These are phyloP conservation scores for Anableps anableps DNA, from an alignment of 2,797 vertebrate genomes.

Conservation along the genomic window DNA sequence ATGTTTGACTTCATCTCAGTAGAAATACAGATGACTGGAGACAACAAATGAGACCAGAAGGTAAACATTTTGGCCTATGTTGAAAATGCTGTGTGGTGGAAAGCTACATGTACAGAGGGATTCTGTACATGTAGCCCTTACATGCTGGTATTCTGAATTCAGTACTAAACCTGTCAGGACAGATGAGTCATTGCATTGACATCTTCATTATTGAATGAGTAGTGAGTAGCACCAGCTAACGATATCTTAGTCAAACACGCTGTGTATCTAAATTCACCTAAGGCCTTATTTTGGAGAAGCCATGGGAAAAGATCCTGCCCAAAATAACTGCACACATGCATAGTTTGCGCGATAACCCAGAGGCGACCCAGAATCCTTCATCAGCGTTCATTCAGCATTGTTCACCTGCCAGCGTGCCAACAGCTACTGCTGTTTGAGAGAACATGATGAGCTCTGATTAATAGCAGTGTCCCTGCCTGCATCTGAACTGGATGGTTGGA, in stretches of 20 bases:
- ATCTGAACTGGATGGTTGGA: conserved; percentile 66
- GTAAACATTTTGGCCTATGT: neutral
- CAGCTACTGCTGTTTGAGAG: conserved; percentile 53
- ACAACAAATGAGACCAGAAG: neutral
- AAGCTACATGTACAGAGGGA: conserved; percentile 3
- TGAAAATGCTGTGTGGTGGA: neutral
- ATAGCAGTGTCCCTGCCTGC: conserved; percentile 42
- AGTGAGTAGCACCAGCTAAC: conserved; percentile 46
- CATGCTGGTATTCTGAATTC: conserved; percentile 42
- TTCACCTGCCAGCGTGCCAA: conserved; percentile 47
- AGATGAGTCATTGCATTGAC: conserved; percentile 63
- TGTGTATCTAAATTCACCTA: conserved; percentile 39
- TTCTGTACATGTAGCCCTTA: conserved; percentile 4
- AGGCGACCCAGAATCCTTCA: conserved; percentile 52
- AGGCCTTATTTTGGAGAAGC: conserved; percentile 42
- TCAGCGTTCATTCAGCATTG: conserved; percentile 52
- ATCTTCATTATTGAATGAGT: conserved; percentile 55
- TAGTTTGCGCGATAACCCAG: conserved; percentile 44
- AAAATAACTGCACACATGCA: conserved; percentile 49
- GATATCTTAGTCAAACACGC: conserved; percentile 57
- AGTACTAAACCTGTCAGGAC: conserved; percentile 55
- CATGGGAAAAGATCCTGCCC: conserved; percentile 42
- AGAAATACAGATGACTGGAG: neutral
- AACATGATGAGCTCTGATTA: conserved; percentile 48
- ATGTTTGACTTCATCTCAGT: neutral